Conservation (phyloP, 1,140 invertebrate genomes). For the Aradophagus sp. region DNA sequence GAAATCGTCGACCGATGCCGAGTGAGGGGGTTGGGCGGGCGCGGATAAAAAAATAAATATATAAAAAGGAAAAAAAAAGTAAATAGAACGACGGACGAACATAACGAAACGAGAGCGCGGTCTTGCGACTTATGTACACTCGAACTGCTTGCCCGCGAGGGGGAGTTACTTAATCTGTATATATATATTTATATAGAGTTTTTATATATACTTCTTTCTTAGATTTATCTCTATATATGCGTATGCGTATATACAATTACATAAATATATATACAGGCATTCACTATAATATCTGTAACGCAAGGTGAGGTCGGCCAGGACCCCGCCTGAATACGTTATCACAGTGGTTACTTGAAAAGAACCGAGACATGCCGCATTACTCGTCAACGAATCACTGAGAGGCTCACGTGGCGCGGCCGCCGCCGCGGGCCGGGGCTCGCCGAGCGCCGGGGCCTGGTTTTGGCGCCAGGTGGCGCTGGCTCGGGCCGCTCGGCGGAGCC, state of each 20-base stretch:
- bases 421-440: constrained; percentile 8
- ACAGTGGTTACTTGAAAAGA: constrained; percentile 68
- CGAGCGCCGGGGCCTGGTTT: constrained; percentile 6
- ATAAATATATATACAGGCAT: constrained; percentile 55
- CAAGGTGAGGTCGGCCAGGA: constrained; percentile 1
- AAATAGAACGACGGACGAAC: too few species aligned
- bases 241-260: constrained; percentile 36
- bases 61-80: too few species aligned
- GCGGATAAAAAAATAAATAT: constrained; percentile 16
- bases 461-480: background rate
- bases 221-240: constrained; percentile 28
- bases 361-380: constrained; percentile 62
- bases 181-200: constrained; percentile 41
- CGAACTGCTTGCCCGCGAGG: constrained; percentile 4
- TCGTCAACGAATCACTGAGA: constrained; percentile 64
- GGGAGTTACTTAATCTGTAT: constrained; percentile 26
- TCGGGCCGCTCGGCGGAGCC: too few species aligned
- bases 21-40: too few species aligned
- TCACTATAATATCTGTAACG: constrained; percentile 54
- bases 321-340: constrained; percentile 55
- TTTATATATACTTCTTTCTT: constrained; percentile 28
- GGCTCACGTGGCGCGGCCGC: constrained; percentile 14
- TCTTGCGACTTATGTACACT: constrained; percentile 27
- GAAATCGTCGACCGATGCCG: too few species aligned
- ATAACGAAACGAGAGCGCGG: constrained; percentile 10